Evolutionary conservation across 1,140 invertebrate species (phyloP).

Genomic region (Eciton burchellii): DNA sequence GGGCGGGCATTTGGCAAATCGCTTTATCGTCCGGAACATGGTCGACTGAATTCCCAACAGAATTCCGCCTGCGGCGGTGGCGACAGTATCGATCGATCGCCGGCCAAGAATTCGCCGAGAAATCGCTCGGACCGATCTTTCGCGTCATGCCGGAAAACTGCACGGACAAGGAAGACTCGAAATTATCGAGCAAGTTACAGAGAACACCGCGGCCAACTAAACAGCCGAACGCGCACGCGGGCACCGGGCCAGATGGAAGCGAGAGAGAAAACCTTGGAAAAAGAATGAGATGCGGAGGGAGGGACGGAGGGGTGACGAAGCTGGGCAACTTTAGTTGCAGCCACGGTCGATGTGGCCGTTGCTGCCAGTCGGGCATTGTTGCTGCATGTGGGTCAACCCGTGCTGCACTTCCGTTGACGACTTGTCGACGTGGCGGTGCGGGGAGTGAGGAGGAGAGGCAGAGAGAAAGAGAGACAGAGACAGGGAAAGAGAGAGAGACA

Average conservation of each 20-base stretch:
- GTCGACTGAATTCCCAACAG: constrained; percentile 54
- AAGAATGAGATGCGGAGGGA: not conserved
- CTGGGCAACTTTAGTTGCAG: constrained; percentile 57
- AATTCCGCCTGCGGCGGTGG: constrained; percentile 26
- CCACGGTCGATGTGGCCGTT: constrained; percentile 55
- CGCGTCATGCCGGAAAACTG: constrained; percentile 22
- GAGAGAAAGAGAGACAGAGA: not conserved
- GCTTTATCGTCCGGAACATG: constrained; percentile 6
- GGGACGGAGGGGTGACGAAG: constrained; percentile 35
- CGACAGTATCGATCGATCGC: constrained; percentile 44
- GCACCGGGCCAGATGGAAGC: not conserved
- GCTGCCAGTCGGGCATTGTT: constrained; percentile 69
- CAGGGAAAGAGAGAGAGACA: constrained; percentile 28
- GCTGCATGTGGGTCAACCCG: constrained; percentile 65
- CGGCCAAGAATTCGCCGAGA: constrained; percentile 41
- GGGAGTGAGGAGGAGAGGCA: constrained; percentile 32
- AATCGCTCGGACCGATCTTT: constrained; percentile 48
- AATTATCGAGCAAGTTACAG: constrained; percentile 58
- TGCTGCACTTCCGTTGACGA: constrained; percentile 60
- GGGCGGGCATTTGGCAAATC: constrained; percentile 19
- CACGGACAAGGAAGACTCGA: constrained; percentile 36
- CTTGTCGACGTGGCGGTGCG: constrained; percentile 30
- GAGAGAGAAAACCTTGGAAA: not conserved
- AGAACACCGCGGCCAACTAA: constrained; percentile 31
- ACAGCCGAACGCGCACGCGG: not conserved